These are phyloP conservation scores for Labeo rohita DNA, from an alignment of 2,113 vertebrate species.

Conservation along the genomic window DNA sequence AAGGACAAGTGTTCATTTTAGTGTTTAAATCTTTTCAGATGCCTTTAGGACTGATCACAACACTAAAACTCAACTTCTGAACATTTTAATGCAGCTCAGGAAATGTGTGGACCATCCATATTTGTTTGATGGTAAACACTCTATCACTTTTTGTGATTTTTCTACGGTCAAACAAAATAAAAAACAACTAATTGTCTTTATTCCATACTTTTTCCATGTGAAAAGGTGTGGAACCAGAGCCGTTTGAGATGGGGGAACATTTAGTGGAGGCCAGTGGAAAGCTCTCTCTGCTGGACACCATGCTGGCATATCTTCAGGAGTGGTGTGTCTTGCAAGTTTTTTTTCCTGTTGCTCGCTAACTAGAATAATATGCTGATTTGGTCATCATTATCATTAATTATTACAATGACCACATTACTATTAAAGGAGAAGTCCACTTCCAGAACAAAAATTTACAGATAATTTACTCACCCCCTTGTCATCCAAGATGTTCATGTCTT, in stretches of 20 bases:
- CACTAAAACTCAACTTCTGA: conserved; percentile 84
- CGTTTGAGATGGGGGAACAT: conserved; percentile 92
- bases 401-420: too few relatives aligned
- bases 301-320: conserved; percentile 80
- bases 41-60: conserved; percentile 82
- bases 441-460: too few relatives aligned
- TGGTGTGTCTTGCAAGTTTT: conserved; percentile 70
- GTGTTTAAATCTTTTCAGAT: conserved; percentile 72
- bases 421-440: too few relatives aligned
- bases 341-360: neutral
- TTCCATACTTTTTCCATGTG: conserved; percentile 16
- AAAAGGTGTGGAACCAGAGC: conserved; percentile 92
- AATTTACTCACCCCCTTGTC: too few relatives aligned
- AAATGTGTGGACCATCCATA: conserved; percentile 94
- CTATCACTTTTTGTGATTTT: neutral
- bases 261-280: conserved; percentile 93
- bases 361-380: too few relatives aligned
- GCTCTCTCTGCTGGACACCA: conserved; percentile 84
- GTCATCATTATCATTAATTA: too few relatives aligned
- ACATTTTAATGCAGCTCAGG: conserved; percentile 88
- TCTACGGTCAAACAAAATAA: neutral
- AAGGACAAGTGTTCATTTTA: neutral
- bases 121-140: conserved; percentile 85
- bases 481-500: too few relatives aligned
- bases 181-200: neutral